A percentile compares a stretch with the other conserved stretches of the same genome.
phyloP scores from a whole-genome alignment of 2,113 vertebrate genomes.

The Rynchops niger region DNA sequence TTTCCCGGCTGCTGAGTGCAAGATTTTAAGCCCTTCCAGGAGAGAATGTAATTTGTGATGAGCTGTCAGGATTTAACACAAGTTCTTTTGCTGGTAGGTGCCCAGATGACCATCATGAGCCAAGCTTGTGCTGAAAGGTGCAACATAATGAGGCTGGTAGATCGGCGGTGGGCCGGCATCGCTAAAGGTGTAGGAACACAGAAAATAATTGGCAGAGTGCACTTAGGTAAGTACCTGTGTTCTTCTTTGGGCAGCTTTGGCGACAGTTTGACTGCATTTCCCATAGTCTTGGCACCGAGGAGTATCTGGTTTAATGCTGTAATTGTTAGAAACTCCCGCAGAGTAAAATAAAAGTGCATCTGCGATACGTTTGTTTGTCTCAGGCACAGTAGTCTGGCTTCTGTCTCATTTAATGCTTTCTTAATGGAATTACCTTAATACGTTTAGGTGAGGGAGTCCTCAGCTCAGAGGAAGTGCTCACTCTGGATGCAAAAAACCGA shows the following conservation, averaged over 20 bases:
- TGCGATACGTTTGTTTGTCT: neutral
- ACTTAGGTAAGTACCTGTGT: slow-evolving; percentile 82
- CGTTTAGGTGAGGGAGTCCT: neutral
- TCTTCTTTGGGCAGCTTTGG: neutral
- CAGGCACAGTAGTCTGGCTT: neutral
- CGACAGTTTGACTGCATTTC: neutral
- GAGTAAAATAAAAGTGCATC: neutral
- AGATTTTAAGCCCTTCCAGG: neutral
- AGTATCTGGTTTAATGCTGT: neutral
- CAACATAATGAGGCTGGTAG: slow-evolving; percentile 98
- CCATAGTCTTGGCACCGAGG: rapidly evolving
- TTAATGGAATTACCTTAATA: neutral
- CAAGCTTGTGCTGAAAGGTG: slow-evolving; percentile 97
- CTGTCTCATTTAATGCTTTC: neutral
- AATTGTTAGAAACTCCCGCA: neutral
- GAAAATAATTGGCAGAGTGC: slow-evolving; percentile 97
- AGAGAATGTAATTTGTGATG: neutral
- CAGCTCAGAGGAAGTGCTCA: neutral
- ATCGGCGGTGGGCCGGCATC: slow-evolving; percentile 96
- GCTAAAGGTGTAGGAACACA: slow-evolving; percentile 98
- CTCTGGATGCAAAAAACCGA: rapidly evolving
- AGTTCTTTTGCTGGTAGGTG: slow-evolving; percentile 76
- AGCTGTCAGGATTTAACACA: neutral
- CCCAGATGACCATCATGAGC: slow-evolving; percentile 99
- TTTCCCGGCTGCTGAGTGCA: neutral